Evolutionary conservation across 2,113 vertebrate genomes (phyloP).

Genomic region (Arothron firmamentum): DNA sequence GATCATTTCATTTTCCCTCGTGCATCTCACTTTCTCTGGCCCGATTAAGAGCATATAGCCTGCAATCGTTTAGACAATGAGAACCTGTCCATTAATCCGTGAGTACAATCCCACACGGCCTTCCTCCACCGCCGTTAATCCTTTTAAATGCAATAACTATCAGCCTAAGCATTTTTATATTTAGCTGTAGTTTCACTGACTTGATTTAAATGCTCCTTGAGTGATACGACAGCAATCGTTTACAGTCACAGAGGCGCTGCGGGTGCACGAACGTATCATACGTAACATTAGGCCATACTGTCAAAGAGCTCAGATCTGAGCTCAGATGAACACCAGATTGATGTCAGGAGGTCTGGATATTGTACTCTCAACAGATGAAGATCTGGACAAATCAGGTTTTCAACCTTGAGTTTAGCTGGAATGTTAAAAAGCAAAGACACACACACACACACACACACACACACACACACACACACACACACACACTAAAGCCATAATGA

Average conservation of each 20-base stretch:
- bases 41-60: not conserved
- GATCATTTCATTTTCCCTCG: not conserved
- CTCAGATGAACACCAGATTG: too few relatives aligned
- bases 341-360: too few relatives aligned
- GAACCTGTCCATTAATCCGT: constrained; percentile 23
- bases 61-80: constrained; percentile 2
- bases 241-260: not conserved
- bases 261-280: too few relatives aligned
- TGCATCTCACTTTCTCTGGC: not conserved
- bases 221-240: constrained; percentile 5
- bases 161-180: constrained; percentile 32
- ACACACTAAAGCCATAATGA: constrained; percentile 64
- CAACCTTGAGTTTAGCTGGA: constrained; percentile 44
- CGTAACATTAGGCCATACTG: too few relatives aligned
- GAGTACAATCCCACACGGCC: constrained; percentile 20
- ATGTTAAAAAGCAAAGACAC: constrained; percentile 12
- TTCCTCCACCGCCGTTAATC: constrained; percentile 31
- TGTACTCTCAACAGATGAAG: not conserved
- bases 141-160: constrained; percentile 35
- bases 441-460: constrained; percentile 8
- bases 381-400: constrained; percentile 21
- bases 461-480: constrained; percentile 39
- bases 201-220: constrained; percentile 1
- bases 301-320: too few relatives aligned
- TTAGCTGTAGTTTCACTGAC: constrained; percentile 13